Base-by-base conservation (phyloP, 2,888 invertebrate species). In the Diploptera punctata region DNA sequence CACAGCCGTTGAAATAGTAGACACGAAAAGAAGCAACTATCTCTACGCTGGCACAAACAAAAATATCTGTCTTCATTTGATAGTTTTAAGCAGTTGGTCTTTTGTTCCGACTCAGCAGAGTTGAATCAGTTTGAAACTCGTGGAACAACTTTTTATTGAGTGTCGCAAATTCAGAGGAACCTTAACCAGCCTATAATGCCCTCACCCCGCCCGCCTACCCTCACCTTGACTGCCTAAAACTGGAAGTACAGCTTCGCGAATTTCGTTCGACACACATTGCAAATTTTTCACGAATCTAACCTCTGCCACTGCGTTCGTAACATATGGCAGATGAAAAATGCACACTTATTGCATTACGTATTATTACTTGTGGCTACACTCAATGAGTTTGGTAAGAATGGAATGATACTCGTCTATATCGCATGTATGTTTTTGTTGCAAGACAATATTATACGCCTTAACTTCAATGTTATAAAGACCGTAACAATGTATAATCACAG, bases 141-240 rank as follows among this genome's bases (percentile, higher is more conserved):
- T 85, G 85, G 86, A 86, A 86, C 87, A 86, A 85, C 87, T 87
- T 87, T 87, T 87, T 86, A 86, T 86, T 85, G 86, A 85, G 85
- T 85, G 83, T 86, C 84, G 86, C 86, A 85, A 86, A 87, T 86
- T 86, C 87, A 86, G 86, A 86, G 86, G 86, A 85, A 85, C 84
- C 84, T 84, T 79, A 77, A 76, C 76, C 72, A 57, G 62, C 47
- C 69, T 47, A 60, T 54, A 60, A 67, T 43, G 29, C 54, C 49
- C 71, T 61, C 71, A 60, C 76, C 75, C 78, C 76, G 60, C 72
- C 68, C 75, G 73, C 70, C 76, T 71, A 72, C 77, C 75, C 73
- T 57, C 68, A 65, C 67, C 68, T 43, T 67, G 52, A 73, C 74
- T 73, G 74, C 77, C 74, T 74, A 49, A 67, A 49, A 61, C 68